Evolutionary conservation across 2,888 invertebrate species (phyloP).

Genomic region (Sicus ferrugineus): DNA sequence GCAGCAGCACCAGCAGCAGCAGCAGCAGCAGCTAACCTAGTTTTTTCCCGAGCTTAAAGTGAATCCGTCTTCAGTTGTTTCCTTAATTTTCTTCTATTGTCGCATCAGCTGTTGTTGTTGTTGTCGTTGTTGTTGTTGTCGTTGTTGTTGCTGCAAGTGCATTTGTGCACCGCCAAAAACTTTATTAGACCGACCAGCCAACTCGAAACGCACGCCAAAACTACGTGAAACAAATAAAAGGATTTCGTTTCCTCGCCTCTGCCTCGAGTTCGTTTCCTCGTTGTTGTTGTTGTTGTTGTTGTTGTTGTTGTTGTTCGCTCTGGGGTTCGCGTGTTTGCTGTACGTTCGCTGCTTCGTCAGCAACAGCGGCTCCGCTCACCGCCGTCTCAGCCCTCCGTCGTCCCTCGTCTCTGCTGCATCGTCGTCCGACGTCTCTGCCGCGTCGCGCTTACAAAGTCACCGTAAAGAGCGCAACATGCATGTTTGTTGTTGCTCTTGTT

Average conservation of each 20-base stretch:
- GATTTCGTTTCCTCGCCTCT: too few relatives aligned
- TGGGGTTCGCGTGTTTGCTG: too few relatives aligned
- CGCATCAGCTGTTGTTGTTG: conserved; percentile 22
- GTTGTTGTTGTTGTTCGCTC: conserved; percentile 8
- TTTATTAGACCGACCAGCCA: too few relatives aligned
- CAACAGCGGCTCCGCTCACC: neutral
- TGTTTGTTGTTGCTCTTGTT: too few relatives aligned
- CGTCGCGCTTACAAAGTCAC: too few relatives aligned
- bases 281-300: conserved; percentile 3
- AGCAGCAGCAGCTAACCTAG: conserved; percentile 9
- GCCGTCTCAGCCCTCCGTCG: neutral
- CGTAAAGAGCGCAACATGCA: too few relatives aligned
- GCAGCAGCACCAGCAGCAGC: conserved; percentile 8
- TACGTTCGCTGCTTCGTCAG: neutral
- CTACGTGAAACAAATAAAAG: too few relatives aligned
- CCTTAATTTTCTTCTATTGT: conserved; percentile 34
- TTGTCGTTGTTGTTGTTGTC: neutral
- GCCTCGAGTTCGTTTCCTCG: too few relatives aligned
- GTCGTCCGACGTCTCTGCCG: too few relatives aligned
- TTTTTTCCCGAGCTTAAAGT: neutral
- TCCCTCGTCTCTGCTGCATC: neutral
- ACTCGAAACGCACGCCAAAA: too few relatives aligned
- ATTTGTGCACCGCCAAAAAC: too few relatives aligned
- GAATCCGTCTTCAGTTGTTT: conserved; percentile 27
- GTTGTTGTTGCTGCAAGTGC: neutral